Evolutionary conservation across 2,888 invertebrate genomes (phyloP).

Genomic region (Nomada goodeniana): DNA sequence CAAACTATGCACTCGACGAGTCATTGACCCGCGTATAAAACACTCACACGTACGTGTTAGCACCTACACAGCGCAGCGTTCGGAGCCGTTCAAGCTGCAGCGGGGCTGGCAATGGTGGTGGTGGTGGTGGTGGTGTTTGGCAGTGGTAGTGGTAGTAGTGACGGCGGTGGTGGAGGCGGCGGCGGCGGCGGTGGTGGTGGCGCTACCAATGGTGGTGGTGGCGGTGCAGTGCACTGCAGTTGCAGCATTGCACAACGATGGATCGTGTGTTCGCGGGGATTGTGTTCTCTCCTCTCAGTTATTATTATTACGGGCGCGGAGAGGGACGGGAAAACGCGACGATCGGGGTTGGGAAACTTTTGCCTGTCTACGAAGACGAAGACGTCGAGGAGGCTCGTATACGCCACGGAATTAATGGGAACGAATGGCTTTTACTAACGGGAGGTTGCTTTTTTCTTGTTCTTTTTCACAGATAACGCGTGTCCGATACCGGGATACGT

Average conservation of each 20-base stretch:
- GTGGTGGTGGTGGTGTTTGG: not conserved
- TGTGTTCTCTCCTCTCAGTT: conserved; percentile 60
- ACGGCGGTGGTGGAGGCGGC: not conserved
- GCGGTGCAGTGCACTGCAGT: conserved; percentile 60
- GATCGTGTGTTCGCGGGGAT: conserved; percentile 67
- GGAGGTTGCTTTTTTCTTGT: too few species aligned
- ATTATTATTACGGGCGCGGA: conserved; percentile 56
- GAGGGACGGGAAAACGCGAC: conserved; percentile 53
- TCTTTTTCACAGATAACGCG: too few species aligned
- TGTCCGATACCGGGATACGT: too few species aligned
- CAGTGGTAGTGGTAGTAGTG: too few species aligned
- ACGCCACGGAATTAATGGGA: not conserved
- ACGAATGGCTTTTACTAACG: not conserved
- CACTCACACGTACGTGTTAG: conserved; percentile 57
- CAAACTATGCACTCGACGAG: conserved; percentile 71
- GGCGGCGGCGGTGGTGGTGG: conserved; percentile 35
- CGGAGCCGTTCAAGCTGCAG: conserved; percentile 29
- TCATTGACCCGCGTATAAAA: conserved; percentile 75
- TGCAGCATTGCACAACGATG: conserved; percentile 68
- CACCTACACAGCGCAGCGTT: conserved; percentile 52
- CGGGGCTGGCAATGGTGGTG: conserved; percentile 3
- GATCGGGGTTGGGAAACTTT: conserved; percentile 55
- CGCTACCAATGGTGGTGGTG: conserved; percentile 16
- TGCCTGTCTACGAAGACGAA: not conserved
- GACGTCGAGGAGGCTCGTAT: not conserved